Evolutionary conservation across 2,797 vertebrate genomes (phyloP).

Genomic region (Bovichtus variegatus): DNA sequence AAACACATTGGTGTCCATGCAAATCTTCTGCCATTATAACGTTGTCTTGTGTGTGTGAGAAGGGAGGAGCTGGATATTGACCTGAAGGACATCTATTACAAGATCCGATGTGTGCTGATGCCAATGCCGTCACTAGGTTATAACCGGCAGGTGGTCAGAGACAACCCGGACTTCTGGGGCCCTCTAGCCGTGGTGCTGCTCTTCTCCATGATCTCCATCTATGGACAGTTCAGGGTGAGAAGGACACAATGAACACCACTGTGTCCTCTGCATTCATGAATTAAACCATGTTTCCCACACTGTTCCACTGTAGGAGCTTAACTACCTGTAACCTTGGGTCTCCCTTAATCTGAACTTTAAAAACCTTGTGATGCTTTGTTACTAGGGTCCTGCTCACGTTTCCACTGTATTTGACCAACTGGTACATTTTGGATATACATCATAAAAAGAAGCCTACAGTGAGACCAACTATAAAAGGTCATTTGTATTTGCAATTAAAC

Average conservation of each 20-base stretch:
- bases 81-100: constrained; percentile 99
- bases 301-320: not conserved
- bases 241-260: not conserved
- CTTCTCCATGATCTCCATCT: constrained; percentile 99
- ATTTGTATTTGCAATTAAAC: not conserved
- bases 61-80: constrained; percentile 98
- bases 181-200: constrained; percentile 96
- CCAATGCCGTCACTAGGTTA: constrained; percentile 98
- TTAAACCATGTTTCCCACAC: not conserved
- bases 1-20: not conserved
- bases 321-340: not conserved
- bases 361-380: not conserved
- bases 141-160: constrained; percentile 97
- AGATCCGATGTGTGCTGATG: constrained; percentile 98
- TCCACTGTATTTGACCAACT: not conserved
- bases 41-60: constrained; percentile 33
- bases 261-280: not conserved
- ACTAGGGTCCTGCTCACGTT: not conserved
- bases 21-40: not conserved
- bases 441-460: not conserved
- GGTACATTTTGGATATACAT: not conserved
- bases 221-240: constrained; percentile 97
- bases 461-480: accelerated
- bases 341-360: not conserved
- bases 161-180: constrained; percentile 99